Base-by-base conservation (phyloP, 2,888 invertebrate genomes). In the Stegana nigrithorax region DNA sequence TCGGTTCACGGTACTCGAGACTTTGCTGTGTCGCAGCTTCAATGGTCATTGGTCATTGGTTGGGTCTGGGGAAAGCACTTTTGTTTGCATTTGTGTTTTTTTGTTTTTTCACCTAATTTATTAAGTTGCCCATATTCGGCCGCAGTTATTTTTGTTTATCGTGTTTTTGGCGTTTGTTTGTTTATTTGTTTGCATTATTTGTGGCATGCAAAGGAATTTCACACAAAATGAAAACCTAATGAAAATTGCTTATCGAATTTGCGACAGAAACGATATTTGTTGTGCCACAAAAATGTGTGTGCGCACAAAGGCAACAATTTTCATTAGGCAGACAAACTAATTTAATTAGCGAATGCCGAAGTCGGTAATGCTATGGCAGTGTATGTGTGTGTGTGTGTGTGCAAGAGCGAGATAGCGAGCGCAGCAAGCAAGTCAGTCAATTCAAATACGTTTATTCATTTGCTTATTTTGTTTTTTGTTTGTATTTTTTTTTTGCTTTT, bases 291-390 rank as follows among this genome's bases (percentile, higher is more conserved):
- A 53, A 51, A 26, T 21, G n/a, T 21, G 26, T 32, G 6, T 19
- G 32, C 32, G 14, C 47, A 3, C 50, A 14, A 17, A 50, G n/a
- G 4, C 10, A 21, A 12, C 36, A 55, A 32, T 36, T 55, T 55
- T 36, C 53, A 55, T 32, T 21, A 21, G 29, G n/a, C n/a, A 14
- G 12, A 6, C 4, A 45, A 32, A 32, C 25, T 26, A 55, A 55
- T 55, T 36, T 55, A 55, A 55, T 55, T 55, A 55, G 21, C 53
- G 32, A 55, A 55, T 55, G 47, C 8, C n/a, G 25, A 23, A 4
- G 12, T 21, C 23, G 14, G 12, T 12, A 47, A 47, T 12, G 36
- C n/a, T 36, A n/a, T 7, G 4, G 10, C 36, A 10, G 12, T n/a
- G n/a, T n/a, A 7, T 36, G 10, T 36, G 1, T n/a, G 10, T 36